These are phyloP conservation scores for Silurus aristotelis DNA, from an alignment of 2,797 vertebrate species.

Conservation along the genomic window DNA sequence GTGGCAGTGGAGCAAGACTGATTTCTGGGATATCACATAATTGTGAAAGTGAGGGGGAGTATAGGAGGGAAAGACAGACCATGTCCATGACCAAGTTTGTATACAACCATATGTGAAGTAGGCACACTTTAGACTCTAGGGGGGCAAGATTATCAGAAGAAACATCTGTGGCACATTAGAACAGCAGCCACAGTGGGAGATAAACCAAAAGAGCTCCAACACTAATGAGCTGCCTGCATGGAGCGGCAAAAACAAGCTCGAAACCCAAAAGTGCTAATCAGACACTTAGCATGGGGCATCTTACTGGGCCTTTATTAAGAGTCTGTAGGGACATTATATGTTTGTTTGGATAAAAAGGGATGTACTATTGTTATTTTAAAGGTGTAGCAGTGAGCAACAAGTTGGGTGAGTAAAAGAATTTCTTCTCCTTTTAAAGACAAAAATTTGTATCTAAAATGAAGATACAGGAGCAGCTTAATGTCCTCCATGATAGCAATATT, in stretches of 20 bases:
- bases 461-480: neutral
- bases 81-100: conserved; percentile 40
- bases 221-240: conserved; percentile 55
- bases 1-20: conserved; percentile 65
- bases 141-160: conserved; percentile 58
- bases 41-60: conserved; percentile 24
- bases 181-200: conserved; percentile 51
- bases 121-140: conserved; percentile 46
- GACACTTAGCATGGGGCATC: conserved; percentile 23
- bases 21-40: conserved; percentile 59
- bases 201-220: conserved; percentile 49
- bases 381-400: neutral
- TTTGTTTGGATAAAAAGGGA: neutral
- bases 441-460: neutral
- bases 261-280: conserved; percentile 52
- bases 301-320: conserved; percentile 34
- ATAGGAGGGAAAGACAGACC: conserved; percentile 25
- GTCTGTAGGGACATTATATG: conserved; percentile 3
- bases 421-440: neutral
- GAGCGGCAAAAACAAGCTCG: conserved; percentile 49
- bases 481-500: conserved; percentile 14
- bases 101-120: conserved; percentile 46
- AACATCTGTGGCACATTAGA: conserved; percentile 63
- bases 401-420: neutral
- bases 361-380: neutral